Evolutionary conservation across 1,140 invertebrate species (phyloP), one percentile per base, ranked within the genome.

Genomic region (Pteromalus puparum): DNA sequence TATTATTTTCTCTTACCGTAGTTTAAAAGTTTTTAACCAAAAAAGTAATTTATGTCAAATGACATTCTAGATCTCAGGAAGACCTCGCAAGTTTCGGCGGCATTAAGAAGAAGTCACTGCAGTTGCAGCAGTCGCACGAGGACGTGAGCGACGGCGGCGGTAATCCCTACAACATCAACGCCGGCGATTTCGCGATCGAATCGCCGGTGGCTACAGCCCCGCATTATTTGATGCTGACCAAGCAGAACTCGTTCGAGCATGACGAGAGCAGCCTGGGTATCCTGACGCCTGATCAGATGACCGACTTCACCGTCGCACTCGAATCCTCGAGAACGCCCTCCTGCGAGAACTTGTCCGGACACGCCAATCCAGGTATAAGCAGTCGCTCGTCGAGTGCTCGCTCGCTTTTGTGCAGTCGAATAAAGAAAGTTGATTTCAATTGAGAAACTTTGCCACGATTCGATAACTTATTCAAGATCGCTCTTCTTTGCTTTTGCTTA

Each of bases 231-330:
- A 91, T 92, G 89, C 92, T 95, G 21, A 96, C 95, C 89, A 95
- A 96, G 89, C 96, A 97, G 88, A 95, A 96, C 89, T 96, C 96
- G 18, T 95, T 97, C 84, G 96, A 96, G 83, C 90, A 95, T 88
- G 96, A 97, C 90, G 97, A 97, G 87, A 97, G 96, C 88, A 97
- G 96, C 88, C 92, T 97, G 83, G 97, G 97, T 12, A 97, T 98
- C 86, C 92, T 98, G 24, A 97, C 97, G 9, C 97, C 97, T 0
- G 96, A 97, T 93, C 97, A 97, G 90, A 97, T 98, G 97, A 95
- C 95, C 81, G 96, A 96, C 90, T 95, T 95, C 88, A 95, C 94
- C 42, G 94, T 94, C 84, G 94, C 91, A 24, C 84, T 92, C 91
- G 92, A 94, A 92, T 91, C 93, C 92, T 90, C 94, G 93, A 92